phyloP scores from a whole-genome alignment of 2,888 invertebrate species.

The Adela reaumurella region DNA sequence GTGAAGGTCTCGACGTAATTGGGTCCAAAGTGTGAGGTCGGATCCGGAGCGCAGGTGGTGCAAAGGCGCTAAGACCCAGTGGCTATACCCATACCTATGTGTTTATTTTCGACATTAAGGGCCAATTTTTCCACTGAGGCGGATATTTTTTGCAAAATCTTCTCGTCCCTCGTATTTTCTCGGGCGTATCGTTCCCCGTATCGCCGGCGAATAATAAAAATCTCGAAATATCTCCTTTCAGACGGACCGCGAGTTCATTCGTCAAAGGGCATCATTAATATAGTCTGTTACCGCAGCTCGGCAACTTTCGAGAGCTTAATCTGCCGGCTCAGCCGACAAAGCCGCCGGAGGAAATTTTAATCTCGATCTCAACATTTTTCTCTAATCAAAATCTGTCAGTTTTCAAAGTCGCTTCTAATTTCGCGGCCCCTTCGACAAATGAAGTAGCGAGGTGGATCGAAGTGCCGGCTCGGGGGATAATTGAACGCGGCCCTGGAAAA shows the following conservation, averaged over 20 bases:
- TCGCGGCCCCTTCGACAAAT: background rate
- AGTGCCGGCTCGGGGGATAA: background rate
- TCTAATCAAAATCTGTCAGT: background rate
- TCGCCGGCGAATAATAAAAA: too few species aligned
- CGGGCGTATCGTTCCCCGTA: too few species aligned
- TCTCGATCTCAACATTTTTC: background rate
- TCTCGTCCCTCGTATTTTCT: too few species aligned
- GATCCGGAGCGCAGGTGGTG: too few species aligned
- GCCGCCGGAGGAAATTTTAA: background rate
- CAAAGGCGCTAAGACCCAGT: too few species aligned
- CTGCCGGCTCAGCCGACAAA: background rate
- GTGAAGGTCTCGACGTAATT: constrained; percentile 21
- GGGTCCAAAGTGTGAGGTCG: too few species aligned
- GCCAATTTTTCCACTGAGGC: too few species aligned
- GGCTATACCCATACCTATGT: too few species aligned
- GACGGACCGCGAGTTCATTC: too few species aligned
- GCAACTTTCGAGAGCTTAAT: background rate
- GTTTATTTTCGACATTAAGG: too few species aligned
- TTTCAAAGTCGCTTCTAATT: background rate
- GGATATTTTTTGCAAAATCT: too few species aligned
- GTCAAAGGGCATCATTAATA: background rate
- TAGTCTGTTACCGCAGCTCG: background rate
- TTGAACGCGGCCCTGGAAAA: background rate
- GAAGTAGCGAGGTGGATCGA: background rate
- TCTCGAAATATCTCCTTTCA: too few species aligned